Evolutionary conservation across 2,888 invertebrate genomes (phyloP), one percentile per base, ranked within the genome.

Genomic region (Rhyacophila evoluta): DNA sequence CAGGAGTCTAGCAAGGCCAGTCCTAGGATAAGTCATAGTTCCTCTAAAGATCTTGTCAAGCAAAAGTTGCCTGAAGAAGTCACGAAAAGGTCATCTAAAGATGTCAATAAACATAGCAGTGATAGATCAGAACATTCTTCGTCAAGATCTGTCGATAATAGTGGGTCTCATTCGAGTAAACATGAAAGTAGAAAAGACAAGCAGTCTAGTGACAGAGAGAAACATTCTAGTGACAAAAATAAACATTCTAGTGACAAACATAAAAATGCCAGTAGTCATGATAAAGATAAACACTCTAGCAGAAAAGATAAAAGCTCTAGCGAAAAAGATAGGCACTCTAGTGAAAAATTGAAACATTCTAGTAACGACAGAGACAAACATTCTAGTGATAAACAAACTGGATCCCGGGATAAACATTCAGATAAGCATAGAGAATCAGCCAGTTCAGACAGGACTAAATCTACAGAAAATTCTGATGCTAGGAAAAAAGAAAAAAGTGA

Each of bases 221-320:
- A 72, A 84, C 81, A 75, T 71, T 77, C 75, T 83, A 83, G 1
- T 81, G 82, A 79, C 84, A 81, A 71, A n/a, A 4, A 77, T 15
- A 67, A 38, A 27, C 19, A 72, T 38, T 71, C 41, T 27, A 75
- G 38, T 29, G 36, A 25, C 28, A 74, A 41, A 36, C n/a, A 73
- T 1, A 29, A 75, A 39, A 15, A 41, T 41, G 25, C 39, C 27
- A 55, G 55, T 25, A 55, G 55, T 19, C 55, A 55, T 1, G 55
- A 55, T 55, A 55, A n/a, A 55, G 29, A 77, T 75, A 81, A 75
- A 38, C 75, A 37, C 72, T 87, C 87, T 36, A 75, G 37, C 25
- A 86, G 85, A 83, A 88, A 86, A 81, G 88, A 88, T 29, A 88
- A 86, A 33, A 15, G 72, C 27, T 75, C 77, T 10, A 70, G 72